phyloP scores from a whole-genome alignment of 2,888 invertebrate species.

The Acrocyrtus sp. region DNA sequence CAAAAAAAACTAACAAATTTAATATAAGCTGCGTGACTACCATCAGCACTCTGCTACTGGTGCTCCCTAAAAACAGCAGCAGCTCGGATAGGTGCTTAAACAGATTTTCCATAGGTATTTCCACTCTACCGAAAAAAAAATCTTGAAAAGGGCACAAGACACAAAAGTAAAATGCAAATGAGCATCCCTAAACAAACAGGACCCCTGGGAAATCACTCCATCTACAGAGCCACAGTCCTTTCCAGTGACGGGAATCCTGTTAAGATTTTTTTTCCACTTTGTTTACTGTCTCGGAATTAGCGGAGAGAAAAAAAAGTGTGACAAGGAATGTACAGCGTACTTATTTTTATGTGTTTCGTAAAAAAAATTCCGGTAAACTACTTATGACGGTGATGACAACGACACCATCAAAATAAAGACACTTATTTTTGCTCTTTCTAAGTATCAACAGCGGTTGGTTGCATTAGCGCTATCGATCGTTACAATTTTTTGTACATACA shows the following conservation, averaged over 20 bases:
- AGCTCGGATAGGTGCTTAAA: neutral
- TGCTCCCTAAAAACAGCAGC: neutral
- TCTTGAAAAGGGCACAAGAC: no score
- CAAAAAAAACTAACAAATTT: no score
- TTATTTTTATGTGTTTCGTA: neutral
- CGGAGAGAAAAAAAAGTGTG: constrained; percentile 9
- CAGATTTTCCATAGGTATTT: neutral
- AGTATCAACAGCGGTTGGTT: neutral
- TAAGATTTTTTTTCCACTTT: no score
- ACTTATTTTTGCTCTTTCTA: no score
- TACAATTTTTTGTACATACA: neutral
- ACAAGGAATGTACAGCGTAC: neutral
- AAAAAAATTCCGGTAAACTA: neutral
- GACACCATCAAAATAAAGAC: no score
- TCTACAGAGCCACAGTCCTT: no score
- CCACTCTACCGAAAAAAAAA: no score
- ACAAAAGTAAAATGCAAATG: constrained; percentile 21
- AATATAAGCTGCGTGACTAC: neutral
- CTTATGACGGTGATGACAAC: neutral
- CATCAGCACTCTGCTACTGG: neutral
- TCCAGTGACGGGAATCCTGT: no score
- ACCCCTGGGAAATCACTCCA: constrained; percentile 32
- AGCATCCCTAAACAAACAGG: constrained; percentile 15
- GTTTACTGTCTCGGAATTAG: no score
- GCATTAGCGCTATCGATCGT: neutral